phyloP scores from a whole-genome alignment of 2,797 vertebrate species.

The Thalassophryne amazonica region DNA sequence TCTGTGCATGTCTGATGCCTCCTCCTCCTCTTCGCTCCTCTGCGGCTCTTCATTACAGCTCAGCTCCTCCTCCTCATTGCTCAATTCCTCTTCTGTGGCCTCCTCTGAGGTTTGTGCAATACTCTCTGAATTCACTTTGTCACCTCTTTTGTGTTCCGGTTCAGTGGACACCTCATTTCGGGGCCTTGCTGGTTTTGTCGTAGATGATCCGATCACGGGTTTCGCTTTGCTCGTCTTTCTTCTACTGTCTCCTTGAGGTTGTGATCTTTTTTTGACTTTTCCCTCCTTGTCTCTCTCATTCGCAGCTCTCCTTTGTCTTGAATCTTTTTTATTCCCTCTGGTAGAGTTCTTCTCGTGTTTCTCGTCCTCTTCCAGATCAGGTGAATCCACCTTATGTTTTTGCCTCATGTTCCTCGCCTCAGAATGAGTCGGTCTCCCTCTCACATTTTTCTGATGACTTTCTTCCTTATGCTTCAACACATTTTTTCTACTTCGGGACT shows the following conservation, averaged over 20 bases:
- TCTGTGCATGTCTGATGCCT: constrained; percentile 27
- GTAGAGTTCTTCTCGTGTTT: constrained; percentile 11
- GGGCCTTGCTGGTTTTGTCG: constrained; percentile 5
- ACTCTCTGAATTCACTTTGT: constrained; percentile 51
- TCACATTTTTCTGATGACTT: constrained; percentile 30
- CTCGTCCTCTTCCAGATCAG: constrained; percentile 4
- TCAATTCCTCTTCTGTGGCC: constrained; percentile 38
- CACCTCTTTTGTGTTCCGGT: constrained; percentile 19
- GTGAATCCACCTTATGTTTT: constrained; percentile 4
- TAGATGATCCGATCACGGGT: constrained; percentile 5
- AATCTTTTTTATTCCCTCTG: constrained; percentile 7
- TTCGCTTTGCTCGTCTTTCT: constrained; percentile 36
- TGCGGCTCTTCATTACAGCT: constrained; percentile 36
- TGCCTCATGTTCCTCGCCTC: constrained; percentile 20
- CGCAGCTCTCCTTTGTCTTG: constrained; percentile 11
- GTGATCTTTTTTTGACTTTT: constrained; percentile 30
- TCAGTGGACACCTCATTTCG: constrained; percentile 28
- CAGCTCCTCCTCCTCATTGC: constrained; percentile 52
- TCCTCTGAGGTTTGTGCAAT: constrained; percentile 53
- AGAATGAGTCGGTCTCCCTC: constrained; percentile 2
- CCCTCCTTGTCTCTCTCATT: constrained; percentile 13
- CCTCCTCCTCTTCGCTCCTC: constrained; percentile 50
- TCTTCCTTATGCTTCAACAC: constrained; percentile 36
- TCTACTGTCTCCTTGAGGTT: constrained; percentile 3
- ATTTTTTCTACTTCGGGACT: constrained; percentile 36